Evolutionary conservation across 1,140 invertebrate species (phyloP).

Genomic region (Macrobrachium rosenbergii): DNA sequence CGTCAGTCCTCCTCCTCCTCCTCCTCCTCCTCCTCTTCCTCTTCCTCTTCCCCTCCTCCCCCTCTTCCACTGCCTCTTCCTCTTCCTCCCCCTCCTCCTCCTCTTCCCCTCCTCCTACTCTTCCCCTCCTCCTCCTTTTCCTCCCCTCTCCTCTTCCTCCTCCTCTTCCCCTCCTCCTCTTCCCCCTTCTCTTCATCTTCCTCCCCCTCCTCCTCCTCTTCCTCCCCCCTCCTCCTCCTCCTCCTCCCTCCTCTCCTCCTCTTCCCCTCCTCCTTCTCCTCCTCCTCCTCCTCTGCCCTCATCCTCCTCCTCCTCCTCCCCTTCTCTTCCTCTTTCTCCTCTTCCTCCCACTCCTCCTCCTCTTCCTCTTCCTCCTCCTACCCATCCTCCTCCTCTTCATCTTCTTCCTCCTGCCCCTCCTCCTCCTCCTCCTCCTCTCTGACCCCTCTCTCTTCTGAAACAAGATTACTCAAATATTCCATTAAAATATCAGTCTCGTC

Average conservation of each 20-base stretch:
- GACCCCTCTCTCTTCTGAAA: neutral
- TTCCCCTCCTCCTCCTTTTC: neutral
- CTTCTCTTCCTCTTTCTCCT: no score
- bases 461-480: neutral
- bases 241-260: no score
- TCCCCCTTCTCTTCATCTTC: neutral
- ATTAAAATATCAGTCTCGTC: slow-evolving; percentile 4
- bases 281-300: no score
- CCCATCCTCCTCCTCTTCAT: no score
- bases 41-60: neutral
- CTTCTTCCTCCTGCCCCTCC: no score
- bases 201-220: neutral
- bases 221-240: neutral
- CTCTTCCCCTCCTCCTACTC: neutral
- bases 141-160: neutral
- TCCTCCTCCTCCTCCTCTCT: neutral
- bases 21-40: neutral
- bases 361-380: slow-evolving; percentile 8
- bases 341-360: slow-evolving; percentile 8
- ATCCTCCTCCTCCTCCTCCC: no score
- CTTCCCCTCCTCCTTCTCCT: no score
- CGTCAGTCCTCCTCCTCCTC: no score
- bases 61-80: no score
- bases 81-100: neutral
- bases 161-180: neutral